phyloP scores from a whole-genome alignment of 2,797 vertebrate genomes.

The Monodelphis domestica region DNA sequence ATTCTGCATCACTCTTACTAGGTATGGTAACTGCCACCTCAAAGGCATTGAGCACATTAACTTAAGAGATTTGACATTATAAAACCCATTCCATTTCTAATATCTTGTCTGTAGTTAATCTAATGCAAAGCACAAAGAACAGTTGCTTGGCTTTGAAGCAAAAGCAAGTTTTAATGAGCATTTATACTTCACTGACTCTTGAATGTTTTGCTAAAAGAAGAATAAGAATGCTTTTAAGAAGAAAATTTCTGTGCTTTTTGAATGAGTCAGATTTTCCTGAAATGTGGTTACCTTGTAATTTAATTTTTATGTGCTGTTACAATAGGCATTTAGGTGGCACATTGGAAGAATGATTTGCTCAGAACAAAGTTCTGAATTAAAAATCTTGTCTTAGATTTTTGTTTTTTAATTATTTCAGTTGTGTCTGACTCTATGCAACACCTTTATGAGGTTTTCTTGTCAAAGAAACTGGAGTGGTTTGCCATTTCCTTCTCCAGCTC shows the following conservation, averaged over 20 bases:
- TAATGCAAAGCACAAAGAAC: neutral
- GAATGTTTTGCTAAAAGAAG: constrained; percentile 22
- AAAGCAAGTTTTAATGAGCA: constrained; percentile 19
- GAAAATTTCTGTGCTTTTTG: neutral
- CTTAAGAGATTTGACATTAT: neutral
- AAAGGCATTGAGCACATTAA: neutral
- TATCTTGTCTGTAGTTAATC: constrained; percentile 14
- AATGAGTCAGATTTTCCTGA: neutral
- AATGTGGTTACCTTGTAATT: neutral
- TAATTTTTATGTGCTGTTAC: neutral
- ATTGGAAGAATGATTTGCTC: neutral
- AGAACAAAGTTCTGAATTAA: neutral
- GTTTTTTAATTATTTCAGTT: no score
- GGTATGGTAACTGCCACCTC: neutral
- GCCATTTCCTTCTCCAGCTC: no score
- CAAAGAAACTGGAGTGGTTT: no score
- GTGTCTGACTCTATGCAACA: no score
- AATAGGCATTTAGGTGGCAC: neutral
- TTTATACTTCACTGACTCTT: constrained; percentile 34
- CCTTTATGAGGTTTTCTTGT: no score
- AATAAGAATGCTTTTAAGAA: neutral
- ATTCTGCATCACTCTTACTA: neutral
- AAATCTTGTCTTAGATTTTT: neutral
- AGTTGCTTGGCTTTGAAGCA: neutral
- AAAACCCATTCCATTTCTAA: constrained; percentile 22